Base-by-base conservation (phyloP, 37 sponge, comb jelly and placozoan species). In the Spongilla lacustris region DNA sequence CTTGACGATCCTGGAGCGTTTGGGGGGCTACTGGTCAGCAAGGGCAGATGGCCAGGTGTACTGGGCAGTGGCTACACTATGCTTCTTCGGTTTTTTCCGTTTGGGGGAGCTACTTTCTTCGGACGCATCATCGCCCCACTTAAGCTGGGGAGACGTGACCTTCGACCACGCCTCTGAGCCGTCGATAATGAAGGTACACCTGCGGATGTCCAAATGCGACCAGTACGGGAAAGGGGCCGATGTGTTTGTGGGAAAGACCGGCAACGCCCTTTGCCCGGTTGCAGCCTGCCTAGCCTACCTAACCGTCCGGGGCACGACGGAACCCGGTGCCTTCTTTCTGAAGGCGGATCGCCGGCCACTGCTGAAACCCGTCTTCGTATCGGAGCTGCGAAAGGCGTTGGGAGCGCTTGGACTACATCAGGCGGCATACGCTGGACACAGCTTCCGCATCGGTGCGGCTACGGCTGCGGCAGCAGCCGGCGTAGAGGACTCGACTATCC, bases 51-150 rank as follows among this genome's bases (percentile, higher is more conserved):
- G 17, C 2, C n/a, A 33, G 70, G 28, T 88, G 50, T 66, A 79
- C 22, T 88, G 89, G 89, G 83, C 89, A 11, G 78, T 71, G 38
- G 89, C 89, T 66, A n/a, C 30, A 4, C 41, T 77, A 34, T 75
- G 83, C 36, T 88, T 88, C 72, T 88, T 88, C 70, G 89, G 89
- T 13, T 88, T 88, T 68, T 82, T 88, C 36, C 89, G 77, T 0
- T 31, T 50, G 24, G 78, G 83, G 8, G 89, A 88, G 50, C 34
- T 88, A 12, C 78, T 83, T 29, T 46, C 83, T 28, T 22, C 11
- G 12, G 29, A 67, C 27, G 38, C 83, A 27, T 82, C 49, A 50
- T 38, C 76, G 26, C 78, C 77, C 13, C 19, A 27, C 50, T 36
- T 88, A 17, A 33, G 32, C 32, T 82, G 83, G 89, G 89, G 89